These are phyloP conservation scores for Gymnorhina tibicen DNA, from an alignment of 2,113 vertebrate genomes.

Conservation along the genomic window DNA sequence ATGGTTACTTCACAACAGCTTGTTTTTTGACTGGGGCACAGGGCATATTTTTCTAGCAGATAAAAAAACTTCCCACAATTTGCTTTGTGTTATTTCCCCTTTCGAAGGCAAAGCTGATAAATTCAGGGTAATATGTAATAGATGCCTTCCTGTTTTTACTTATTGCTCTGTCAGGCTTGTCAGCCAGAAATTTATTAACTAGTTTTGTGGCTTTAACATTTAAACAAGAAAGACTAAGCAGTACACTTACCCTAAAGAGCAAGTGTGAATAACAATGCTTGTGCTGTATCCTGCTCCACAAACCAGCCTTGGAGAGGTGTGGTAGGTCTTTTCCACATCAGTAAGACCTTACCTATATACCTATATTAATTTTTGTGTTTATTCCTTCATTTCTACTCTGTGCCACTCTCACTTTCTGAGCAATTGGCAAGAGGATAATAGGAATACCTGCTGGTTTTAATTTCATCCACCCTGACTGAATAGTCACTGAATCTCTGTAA, in stretches of 20 bases:
- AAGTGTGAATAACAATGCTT: background rate
- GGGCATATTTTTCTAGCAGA: constrained; percentile 77
- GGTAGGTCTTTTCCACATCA: background rate
- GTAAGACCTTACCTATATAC: background rate
- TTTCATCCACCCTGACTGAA: background rate
- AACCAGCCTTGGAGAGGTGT: background rate
- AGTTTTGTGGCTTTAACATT: constrained; percentile 53
- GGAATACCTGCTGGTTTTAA: rapidly evolving
- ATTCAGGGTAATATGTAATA: constrained; percentile 69
- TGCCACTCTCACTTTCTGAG: background rate
- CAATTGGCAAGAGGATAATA: background rate
- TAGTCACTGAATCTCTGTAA: background rate
- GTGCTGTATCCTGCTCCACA: background rate
- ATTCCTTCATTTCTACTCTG: background rate
- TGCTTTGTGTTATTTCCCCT: constrained; percentile 80
- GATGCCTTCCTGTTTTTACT: constrained; percentile 80
- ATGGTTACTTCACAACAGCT: constrained; percentile 74
- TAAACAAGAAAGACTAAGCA: constrained; percentile 5
- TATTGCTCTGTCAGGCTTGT: constrained; percentile 66
- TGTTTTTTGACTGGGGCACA: constrained; percentile 73
- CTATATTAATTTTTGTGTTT: background rate
- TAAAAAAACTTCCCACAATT: constrained; percentile 78
- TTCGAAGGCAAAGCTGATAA: constrained; percentile 69
- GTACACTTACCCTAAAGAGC: background rate
- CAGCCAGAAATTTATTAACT: constrained; percentile 49